phyloP scores from a whole-genome alignment of 2,797 vertebrate species.

The Champsocephalus gunnari region DNA sequence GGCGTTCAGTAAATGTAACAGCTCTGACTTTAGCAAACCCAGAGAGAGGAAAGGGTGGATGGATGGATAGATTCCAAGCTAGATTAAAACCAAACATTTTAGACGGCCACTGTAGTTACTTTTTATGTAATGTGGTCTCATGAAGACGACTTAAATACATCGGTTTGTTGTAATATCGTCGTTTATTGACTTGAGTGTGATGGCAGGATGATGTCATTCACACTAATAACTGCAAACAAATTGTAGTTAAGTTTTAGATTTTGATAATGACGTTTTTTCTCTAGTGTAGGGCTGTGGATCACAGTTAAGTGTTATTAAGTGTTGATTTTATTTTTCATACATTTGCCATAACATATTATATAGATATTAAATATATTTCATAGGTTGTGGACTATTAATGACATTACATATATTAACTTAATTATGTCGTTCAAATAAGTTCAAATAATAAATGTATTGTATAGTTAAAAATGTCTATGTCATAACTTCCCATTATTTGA shows the following conservation, averaged over 20 bases:
- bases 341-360: not conserved
- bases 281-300: not conserved
- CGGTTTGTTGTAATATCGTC: not conserved
- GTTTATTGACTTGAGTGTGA: not conserved
- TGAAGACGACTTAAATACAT: constrained; percentile 1
- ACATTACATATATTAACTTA: not conserved
- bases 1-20: constrained; percentile 48
- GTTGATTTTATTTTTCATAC: not conserved
- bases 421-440: not conserved
- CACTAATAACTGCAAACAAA: not conserved
- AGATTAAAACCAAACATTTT: constrained; percentile 4
- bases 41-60: constrained; percentile 21
- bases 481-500: not conserved
- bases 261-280: not conserved
- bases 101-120: constrained; percentile 11
- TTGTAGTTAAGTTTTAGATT: not conserved
- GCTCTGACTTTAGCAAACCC: constrained; percentile 17
- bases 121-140: constrained; percentile 30
- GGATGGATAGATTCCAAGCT: constrained; percentile 13
- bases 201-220: not conserved
- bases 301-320: not conserved
- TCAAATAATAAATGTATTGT: not conserved
- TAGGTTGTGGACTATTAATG: not conserved
- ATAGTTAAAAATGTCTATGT: not conserved
- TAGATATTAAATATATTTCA: not conserved